These are phyloP conservation scores for Macrophya alboannulata DNA, from an alignment of 2,888 invertebrate genomes.

Conservation along the genomic window DNA sequence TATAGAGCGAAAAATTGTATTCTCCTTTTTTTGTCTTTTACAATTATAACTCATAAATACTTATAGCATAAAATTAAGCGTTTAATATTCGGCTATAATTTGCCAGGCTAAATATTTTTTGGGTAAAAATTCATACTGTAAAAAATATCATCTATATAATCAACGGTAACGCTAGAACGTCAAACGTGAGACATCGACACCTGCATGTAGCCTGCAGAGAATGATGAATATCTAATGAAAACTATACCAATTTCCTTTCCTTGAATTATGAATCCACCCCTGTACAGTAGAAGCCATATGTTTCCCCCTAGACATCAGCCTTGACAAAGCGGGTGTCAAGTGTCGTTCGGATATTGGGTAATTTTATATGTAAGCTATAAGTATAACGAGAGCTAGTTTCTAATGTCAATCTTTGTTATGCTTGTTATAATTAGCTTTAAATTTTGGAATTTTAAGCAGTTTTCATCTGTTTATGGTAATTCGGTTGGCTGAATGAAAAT, in stretches of 20 bases:
- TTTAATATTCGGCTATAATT: conserved; percentile 4
- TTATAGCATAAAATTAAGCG: neutral
- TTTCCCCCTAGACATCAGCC: conserved; percentile 1
- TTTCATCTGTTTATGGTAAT: neutral
- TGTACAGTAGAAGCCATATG: conserved; percentile 40
- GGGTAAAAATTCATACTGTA: neutral
- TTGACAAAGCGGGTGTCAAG: conserved; percentile 39
- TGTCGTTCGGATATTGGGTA: conserved; percentile 49
- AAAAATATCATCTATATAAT: conserved; percentile 5
- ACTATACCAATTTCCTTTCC: conserved; percentile 39
- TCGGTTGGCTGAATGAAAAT: neutral
- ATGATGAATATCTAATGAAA: conserved; percentile 42
- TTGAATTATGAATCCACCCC: conserved; percentile 9
- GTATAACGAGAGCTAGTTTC: neutral
- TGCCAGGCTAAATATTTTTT: neutral
- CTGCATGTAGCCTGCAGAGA: neutral
- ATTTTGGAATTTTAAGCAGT: neutral
- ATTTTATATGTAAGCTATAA: conserved; percentile 43
- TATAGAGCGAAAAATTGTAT: neutral
- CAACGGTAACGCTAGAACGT: neutral
- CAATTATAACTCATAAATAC: neutral
- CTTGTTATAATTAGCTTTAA: neutral
- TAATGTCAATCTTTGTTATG: neutral
- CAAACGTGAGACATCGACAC: conserved; percentile 11
- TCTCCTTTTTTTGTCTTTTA: neutral